Conservation (phyloP, 2,888 invertebrate genomes). For the Deilephila porcellus region DNA sequence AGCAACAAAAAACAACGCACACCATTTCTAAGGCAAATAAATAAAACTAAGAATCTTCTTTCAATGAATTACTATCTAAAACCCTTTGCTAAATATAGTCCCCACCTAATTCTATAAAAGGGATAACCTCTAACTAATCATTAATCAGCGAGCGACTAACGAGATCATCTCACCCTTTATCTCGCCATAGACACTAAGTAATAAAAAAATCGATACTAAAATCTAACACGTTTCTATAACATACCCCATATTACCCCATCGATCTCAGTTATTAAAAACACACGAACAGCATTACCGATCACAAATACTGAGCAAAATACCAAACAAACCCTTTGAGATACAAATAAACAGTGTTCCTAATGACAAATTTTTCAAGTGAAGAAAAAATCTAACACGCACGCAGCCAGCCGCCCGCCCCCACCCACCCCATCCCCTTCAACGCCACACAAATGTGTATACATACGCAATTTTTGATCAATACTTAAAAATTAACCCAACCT, state of each 20-base stretch:
- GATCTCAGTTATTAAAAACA: background rate
- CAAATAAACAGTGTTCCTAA: constrained; percentile 55
- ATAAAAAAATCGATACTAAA: background rate
- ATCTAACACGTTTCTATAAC: background rate
- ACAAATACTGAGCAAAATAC: background rate
- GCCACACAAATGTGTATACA: constrained; percentile 56
- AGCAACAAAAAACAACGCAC: no score
- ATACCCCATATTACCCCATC: background rate
- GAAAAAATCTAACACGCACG: constrained; percentile 79
- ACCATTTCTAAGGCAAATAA: no score
- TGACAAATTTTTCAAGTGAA: constrained; percentile 74
- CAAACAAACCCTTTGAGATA: constrained; percentile 34
- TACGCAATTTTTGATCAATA: constrained; percentile 85
- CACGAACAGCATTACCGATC: background rate
- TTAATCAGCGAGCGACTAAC: background rate
- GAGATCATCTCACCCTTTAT: background rate
- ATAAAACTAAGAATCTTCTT: background rate
- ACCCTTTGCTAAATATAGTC: background rate
- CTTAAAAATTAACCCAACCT: constrained; percentile 84
- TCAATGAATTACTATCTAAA: background rate
- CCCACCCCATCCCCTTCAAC: constrained; percentile 34
- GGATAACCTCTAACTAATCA: background rate
- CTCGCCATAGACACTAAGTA: background rate
- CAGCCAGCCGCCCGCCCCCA: constrained; percentile 39
- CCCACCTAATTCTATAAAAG: background rate